phyloP scores from a whole-genome alignment of 2,113 vertebrate genomes.

The Struthio camelus region DNA sequence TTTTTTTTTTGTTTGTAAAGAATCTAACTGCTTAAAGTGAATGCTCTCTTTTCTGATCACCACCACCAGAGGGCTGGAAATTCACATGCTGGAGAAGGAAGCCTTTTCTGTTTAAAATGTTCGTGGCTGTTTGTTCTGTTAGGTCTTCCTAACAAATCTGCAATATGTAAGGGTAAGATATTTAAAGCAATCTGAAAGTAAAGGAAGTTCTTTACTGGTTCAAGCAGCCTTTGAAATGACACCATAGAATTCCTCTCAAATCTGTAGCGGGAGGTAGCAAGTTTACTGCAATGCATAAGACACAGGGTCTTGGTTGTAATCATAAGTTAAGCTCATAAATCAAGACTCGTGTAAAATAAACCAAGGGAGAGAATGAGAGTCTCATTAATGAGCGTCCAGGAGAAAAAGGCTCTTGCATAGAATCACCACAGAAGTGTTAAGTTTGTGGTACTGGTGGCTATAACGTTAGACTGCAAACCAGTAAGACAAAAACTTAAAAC shows the following conservation, averaged over 20 bases:
- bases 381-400: background rate
- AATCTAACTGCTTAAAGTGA: background rate
- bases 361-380: background rate
- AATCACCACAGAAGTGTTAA: rapidly evolving
- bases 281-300: background rate
- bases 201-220: background rate
- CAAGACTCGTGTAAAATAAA: background rate
- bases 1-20: background rate
- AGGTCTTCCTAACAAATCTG: background rate
- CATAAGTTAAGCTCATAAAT: background rate
- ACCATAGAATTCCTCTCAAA: background rate
- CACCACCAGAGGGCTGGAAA: constrained; percentile 38
- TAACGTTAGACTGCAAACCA: background rate
- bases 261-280: background rate
- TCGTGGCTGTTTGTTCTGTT: background rate
- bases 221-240: background rate
- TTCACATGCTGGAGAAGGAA: background rate
- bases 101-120: background rate
- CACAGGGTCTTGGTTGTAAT: background rate
- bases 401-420: background rate
- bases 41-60: background rate
- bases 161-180: background rate
- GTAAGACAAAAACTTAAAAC: background rate
- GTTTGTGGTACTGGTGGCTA: background rate
- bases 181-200: background rate